Evolutionary conservation across 2,888 invertebrate genomes (phyloP).

Genomic region (Ornithoptera alexandrae): DNA sequence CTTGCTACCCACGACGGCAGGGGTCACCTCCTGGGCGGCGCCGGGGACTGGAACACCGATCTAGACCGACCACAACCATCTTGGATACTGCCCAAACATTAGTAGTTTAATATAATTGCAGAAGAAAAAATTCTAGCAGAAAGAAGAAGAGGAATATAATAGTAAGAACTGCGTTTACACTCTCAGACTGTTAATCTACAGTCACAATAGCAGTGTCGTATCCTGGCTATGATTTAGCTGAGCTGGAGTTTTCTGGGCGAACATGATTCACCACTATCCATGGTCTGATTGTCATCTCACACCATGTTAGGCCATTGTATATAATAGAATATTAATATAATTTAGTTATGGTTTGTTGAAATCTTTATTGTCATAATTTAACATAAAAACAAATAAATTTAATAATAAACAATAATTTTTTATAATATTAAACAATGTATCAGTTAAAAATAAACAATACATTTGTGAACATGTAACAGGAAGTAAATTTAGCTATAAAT

Average conservation of each 20-base stretch:
- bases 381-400: background rate
- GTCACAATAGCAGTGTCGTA: too few relatives aligned
- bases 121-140: background rate
- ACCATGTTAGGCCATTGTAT: too few relatives aligned
- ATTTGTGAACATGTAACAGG: background rate
- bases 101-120: constrained; percentile 5
- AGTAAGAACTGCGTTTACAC: too few relatives aligned
- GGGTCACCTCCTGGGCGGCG: constrained; percentile 91
- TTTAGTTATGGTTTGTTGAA: background rate
- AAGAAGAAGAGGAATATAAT: too few relatives aligned
- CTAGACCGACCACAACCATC: constrained; percentile 59
- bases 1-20: constrained; percentile 94
- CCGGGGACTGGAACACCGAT: constrained; percentile 84
- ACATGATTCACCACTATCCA: too few relatives aligned
- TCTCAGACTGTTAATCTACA: too few relatives aligned
- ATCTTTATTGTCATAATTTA: background rate
- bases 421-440: background rate
- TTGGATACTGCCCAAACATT: constrained; percentile 71
- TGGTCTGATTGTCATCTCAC: too few relatives aligned
- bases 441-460: background rate
- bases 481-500: too few relatives aligned
- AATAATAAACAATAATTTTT: background rate
- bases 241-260: too few relatives aligned
- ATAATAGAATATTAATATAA: too few relatives aligned
- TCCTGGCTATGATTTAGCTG: too few relatives aligned